Conservation (phyloP, 92 coral and sea anemone genomes). For the Zoanthus solanderi region DNA sequence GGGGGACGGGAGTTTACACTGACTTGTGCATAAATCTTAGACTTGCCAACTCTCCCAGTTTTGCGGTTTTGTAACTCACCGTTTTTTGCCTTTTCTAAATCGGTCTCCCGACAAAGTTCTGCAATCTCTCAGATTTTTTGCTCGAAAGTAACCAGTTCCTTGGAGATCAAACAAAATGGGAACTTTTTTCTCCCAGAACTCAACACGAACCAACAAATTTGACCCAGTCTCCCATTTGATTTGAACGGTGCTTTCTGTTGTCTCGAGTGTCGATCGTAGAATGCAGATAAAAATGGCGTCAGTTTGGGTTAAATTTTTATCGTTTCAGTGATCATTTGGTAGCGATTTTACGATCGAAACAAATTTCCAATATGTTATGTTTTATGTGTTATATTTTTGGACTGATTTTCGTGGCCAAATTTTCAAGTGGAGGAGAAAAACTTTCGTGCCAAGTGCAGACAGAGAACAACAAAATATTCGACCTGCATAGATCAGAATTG, state of each 20-base stretch:
- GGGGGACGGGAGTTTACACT: too few relatives aligned
- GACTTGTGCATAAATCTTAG: too few relatives aligned
- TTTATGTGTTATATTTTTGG: background rate
- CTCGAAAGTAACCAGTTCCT: too few relatives aligned
- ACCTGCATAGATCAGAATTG: background rate
- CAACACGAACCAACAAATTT: constrained; percentile 17
- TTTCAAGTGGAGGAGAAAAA: constrained; percentile 14
- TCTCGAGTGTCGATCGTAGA: background rate
- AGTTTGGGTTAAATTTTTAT: constrained; percentile 1
- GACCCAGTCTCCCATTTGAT: background rate
- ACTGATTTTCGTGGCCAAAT: constrained; percentile 7
- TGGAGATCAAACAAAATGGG: too few relatives aligned
- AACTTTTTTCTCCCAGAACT: background rate
- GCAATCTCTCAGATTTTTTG: too few relatives aligned
- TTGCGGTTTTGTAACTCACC: too few relatives aligned
- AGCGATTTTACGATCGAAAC: constrained; percentile 3
- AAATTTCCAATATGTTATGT: background rate
- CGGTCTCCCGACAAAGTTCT: too few relatives aligned
- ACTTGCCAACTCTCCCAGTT: too few relatives aligned
- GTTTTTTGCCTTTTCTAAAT: too few relatives aligned
- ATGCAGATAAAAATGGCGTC: background rate
- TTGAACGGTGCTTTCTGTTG: constrained; percentile 22
- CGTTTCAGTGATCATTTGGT: background rate
- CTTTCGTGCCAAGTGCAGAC: constrained; percentile 26
- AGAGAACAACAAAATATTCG: constrained; percentile 7